Base-by-base conservation (phyloP, 2,113 vertebrate genomes). In the Grammomys dolichurus region DNA sequence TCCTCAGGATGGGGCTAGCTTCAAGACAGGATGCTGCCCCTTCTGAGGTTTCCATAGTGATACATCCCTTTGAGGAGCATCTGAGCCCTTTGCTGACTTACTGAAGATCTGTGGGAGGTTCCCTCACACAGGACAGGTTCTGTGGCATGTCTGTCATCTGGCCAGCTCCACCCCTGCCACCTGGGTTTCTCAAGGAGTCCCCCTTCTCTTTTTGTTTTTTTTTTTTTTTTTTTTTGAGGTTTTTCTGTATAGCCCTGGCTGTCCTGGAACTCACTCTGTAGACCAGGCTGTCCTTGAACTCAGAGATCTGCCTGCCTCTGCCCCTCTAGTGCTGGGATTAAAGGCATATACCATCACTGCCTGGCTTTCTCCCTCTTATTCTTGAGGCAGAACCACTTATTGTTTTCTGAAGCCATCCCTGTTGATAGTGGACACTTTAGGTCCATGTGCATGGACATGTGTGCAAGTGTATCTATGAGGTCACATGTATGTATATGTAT, bases 41-140 rank as follows among this genome's bases (percentile, higher is more conserved):
- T 54, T 88, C 70, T 72, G 36, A 46, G 87, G 96, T 97, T 95
- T 91, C 97, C 87, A 95, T 96, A 90, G 96, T 78, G 96, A 97
- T 40, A 40, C 33, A 80, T 70, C 81, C 81, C 84, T 80, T 87
- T 85, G 31, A 31, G 46, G 73, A 95, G 89, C 7, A 7, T 81
- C 63, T 84, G 87, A 89, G 65, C 75, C 60, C 72, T 87, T 58
- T 0, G 78, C 75, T 90, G 96, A 92, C 95, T 94, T 33, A 4
- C 73, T n/a, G 82, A 58, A 40, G 82, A 46, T 80, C 85, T 1
- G 13, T 87, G 93, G 95, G 89, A 89, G 91, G 89, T 43, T n/a
- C 33, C 33, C 1, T 54, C 0, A 0, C 75, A 19, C 43, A n/a
- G 63, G 2, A n/a, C 5, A 33, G 91, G 54, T 78, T 70, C 54